These are phyloP conservation scores for Macroteleia sp. DNA, from an alignment of 2,888 invertebrate genomes.

Conservation along the genomic window DNA sequence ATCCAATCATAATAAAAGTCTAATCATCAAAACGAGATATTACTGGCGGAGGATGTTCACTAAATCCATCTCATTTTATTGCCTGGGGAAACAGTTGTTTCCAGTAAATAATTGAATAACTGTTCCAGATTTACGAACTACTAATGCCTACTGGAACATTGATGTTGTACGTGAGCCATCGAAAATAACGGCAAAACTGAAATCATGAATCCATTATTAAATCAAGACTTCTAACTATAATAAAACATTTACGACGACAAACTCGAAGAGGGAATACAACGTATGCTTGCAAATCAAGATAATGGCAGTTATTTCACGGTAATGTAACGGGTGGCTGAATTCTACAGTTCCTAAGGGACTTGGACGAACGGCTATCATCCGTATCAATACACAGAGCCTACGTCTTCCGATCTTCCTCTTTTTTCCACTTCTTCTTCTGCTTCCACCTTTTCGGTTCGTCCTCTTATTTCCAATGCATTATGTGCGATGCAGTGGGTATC, in stretches of 20 bases:
- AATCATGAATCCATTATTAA: conserved; percentile 53
- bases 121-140: conserved; percentile 52
- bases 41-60: not conserved
- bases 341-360: conserved; percentile 75
- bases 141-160: conserved; percentile 28
- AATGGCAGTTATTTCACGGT: conserved; percentile 81
- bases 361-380: conserved; percentile 70
- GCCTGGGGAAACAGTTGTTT: conserved; percentile 13
- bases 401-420: conserved; percentile 26
- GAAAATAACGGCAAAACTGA: conserved; percentile 25
- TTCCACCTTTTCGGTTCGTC: conserved; percentile 37
- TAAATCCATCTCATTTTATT: not conserved
- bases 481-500: conserved; percentile 33
- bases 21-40: not conserved
- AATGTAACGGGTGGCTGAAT: conserved; percentile 79
- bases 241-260: conserved; percentile 55
- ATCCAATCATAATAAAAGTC: conserved; percentile 25
- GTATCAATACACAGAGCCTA: conserved; percentile 74
- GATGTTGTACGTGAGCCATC: conserved; percentile 21
- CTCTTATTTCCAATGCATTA: conserved; percentile 34
- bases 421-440: conserved; percentile 39
- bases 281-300: conserved; percentile 80
- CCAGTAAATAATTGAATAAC: conserved; percentile 39
- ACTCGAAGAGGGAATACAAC: conserved; percentile 27
- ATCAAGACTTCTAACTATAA: conserved; percentile 17